A percentile compares a stretch with the other conserved stretches of the same genome.
These are phyloP conservation scores for Thelaira solivaga DNA, from an alignment of 2,888 invertebrate species.

Conservation along the genomic window DNA sequence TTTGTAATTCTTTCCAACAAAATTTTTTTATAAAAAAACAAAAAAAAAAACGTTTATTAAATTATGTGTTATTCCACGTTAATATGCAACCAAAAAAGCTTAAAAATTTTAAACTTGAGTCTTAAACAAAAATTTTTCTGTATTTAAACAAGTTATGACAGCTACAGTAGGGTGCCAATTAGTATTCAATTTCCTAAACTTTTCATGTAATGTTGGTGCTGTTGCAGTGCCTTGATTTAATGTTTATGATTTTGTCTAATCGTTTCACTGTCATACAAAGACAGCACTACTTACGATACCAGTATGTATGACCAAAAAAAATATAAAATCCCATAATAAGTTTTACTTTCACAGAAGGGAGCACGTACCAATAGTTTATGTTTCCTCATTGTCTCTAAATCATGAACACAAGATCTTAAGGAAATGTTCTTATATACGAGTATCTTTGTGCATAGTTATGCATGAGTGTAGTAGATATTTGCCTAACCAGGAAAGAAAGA, in stretches of 20 bases:
- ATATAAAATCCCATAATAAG: conserved; percentile 32
- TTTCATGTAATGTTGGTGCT: conserved; percentile 38
- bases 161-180: conserved; percentile 71
- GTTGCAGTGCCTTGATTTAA: conserved; percentile 53
- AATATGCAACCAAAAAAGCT: not conserved
- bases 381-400: conserved; percentile 60
- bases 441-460: not conserved
- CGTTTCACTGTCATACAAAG: conserved; percentile 47
- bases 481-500: conserved; percentile 34
- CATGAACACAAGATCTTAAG: conserved; percentile 58
- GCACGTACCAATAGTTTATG: conserved; percentile 60
- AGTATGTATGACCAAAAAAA: conserved; percentile 14
- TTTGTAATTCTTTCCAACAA: too few species aligned
- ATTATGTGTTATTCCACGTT: too few species aligned
- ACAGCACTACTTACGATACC: not conserved
- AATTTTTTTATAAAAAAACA: too few species aligned
- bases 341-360: conserved; percentile 64
- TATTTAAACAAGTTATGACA: conserved; percentile 67
- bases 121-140: not conserved
- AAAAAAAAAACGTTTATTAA: too few species aligned
- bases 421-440: conserved; percentile 40
- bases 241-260: conserved; percentile 62
- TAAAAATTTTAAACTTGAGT: not conserved
- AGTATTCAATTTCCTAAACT: conserved; percentile 66
- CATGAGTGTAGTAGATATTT: not conserved